These are phyloP conservation scores for Tridacna gigas DNA, from an alignment of 2,888 invertebrate genomes.

Conservation along the genomic window DNA sequence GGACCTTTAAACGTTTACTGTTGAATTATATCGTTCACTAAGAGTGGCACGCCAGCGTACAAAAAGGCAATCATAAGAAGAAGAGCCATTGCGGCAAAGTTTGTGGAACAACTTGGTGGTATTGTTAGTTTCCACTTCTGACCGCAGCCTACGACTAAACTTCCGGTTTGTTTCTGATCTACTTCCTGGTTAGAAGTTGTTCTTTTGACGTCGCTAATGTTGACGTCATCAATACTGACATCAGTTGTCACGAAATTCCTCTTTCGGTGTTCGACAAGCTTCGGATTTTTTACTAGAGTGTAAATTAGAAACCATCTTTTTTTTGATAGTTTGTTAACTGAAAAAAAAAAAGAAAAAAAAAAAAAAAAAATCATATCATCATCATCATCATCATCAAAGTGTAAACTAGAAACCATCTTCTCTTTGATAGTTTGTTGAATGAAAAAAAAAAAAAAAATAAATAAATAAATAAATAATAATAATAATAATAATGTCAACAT, in stretches of 20 bases:
- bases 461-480: too few relatives aligned
- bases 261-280: background rate
- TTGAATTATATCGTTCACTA: too few relatives aligned
- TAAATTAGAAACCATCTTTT: slow-evolving; percentile 24
- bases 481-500: too few relatives aligned
- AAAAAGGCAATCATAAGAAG: slow-evolving; percentile 14
- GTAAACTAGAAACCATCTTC: too few relatives aligned
- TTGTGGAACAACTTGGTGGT: slow-evolving; percentile 19
- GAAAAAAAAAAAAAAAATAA: too few relatives aligned
- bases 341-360: background rate
- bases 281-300: slow-evolving; percentile 19
- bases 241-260: background rate
- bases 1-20: too few relatives aligned
- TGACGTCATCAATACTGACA: background rate
- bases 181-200: background rate
- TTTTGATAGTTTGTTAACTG: background rate
- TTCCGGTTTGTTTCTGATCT: background rate
- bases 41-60: slow-evolving; percentile 11
- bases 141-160: background rate
- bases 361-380: too few relatives aligned
- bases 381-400: too few relatives aligned
- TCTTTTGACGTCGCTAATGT: background rate
- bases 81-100: background rate
- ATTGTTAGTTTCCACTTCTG: background rate
- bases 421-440: too few relatives aligned